Evolutionary conservation across 35 echinoderm and acorn worm species (phyloP), one percentile per base, ranked within the genome.

Genomic region (Lytechinus variegatus): DNA sequence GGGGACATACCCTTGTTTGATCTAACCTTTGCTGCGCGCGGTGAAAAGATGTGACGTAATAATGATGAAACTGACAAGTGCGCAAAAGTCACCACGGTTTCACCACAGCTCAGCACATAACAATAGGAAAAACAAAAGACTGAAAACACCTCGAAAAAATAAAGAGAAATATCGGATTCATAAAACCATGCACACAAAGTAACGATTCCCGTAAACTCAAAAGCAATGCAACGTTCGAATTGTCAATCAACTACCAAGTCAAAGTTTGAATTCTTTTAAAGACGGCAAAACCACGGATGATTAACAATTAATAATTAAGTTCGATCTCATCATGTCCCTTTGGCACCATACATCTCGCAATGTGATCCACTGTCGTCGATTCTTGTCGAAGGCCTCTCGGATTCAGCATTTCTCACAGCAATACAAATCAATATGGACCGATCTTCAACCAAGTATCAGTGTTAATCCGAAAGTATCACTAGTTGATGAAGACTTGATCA

Each of bases 391-490:
- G n/a, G 66, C 66, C 19, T 79, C 66, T 7, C 66, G 66, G 8
- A 79, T 79, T 79, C 66, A 79, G 66, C 7, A 24, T 79, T 79
- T 79, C 66, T 79, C 66, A n/a, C 66, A 79, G 66, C 88, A 54
- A 90, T 9, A 54, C 1, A 90, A 54, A 21, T 52, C 88, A 21
- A 90, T 90, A 28, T 90, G 88, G 88, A 90, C 88, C 9, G 88
- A 90, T 27, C 52, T 44, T 54, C 28, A 90, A 54, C 88, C 88
- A 54, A 44, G 88, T 44, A 52, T 90, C 29, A 52, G 9, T 44
- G 88, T 90, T 44, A 90, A 90, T 19, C 88, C 88, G 21, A 90
- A 52, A 90, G 88, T 90, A 44, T 90, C 88, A 24, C 9, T 90
- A 12, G 88, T 90, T 24, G 88, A 90, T 54, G 88, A 90, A 54